Conservation (phyloP, 2,113 vertebrate species). For the Odontesthes bonariensis region DNA sequence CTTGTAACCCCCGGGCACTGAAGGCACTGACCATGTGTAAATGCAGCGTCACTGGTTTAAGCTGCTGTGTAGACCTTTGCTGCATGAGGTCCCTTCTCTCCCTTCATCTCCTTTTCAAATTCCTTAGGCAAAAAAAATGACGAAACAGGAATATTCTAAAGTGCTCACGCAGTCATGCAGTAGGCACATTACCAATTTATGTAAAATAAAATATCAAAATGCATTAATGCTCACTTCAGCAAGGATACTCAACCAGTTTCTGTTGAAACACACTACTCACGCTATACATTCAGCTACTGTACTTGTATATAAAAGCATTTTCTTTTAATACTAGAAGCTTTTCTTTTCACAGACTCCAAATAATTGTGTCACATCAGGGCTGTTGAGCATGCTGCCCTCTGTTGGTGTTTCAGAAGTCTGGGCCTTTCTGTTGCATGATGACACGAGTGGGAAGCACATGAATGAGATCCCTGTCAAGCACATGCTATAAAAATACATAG, state of each 20-base stretch:
- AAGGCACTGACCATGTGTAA: slow-evolving; percentile 15
- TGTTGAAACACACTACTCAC: no score
- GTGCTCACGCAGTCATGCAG: no score
- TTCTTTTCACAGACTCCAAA: slow-evolving; percentile 7
- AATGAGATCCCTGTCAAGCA: neutral
- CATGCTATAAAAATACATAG: no score
- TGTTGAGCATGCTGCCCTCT: slow-evolving; percentile 55
- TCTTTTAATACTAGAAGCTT: neutral
- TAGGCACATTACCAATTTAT: no score
- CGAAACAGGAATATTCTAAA: no score
- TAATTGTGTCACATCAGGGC: slow-evolving; percentile 16
- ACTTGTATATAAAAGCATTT: no score
- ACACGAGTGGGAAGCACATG: neutral
- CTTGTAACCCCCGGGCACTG: neutral
- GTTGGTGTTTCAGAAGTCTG: slow-evolving; percentile 39
- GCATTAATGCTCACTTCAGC: no score
- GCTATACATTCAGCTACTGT: no score
- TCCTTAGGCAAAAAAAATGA: no score
- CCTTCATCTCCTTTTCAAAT: neutral
- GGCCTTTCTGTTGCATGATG: neutral
- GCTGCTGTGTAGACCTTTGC: neutral
- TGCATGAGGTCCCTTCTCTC: neutral
- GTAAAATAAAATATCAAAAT: no score
- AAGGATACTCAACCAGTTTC: no score
- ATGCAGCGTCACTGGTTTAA: neutral